phyloP scores from a whole-genome alignment of 2,888 invertebrate genomes.

The Ophonus ardosiacus region DNA sequence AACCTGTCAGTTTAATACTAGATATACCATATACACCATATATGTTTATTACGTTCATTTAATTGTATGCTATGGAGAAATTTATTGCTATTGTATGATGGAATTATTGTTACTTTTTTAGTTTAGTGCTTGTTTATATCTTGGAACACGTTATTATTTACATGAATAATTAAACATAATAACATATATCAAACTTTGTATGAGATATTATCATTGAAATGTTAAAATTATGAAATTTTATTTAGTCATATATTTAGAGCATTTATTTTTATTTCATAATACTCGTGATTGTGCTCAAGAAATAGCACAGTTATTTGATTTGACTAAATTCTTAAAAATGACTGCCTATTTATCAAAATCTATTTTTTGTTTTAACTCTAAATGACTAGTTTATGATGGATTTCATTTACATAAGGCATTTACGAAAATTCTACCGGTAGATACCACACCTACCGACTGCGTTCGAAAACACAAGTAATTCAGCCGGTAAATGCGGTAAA shows the following conservation, averaged over 20 bases:
- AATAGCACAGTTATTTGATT: no score
- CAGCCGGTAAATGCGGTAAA: no score
- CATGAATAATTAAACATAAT: constrained; percentile 10
- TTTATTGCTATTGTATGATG: constrained; percentile 20
- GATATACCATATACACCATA: neutral
- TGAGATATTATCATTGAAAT: neutral
- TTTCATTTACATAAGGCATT: no score
- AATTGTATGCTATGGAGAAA: constrained; percentile 14
- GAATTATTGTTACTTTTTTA: constrained; percentile 32
- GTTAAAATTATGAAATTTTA: constrained; percentile 29
- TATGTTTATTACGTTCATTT: neutral
- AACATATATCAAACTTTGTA: constrained; percentile 14
- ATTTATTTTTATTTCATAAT: constrained; percentile 4
- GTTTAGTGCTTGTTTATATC: constrained; percentile 10
- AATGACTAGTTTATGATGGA: no score
- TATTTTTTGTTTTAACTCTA: no score
- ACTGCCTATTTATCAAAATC: no score
- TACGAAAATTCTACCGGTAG: no score
- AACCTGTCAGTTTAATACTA: neutral
- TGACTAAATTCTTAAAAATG: neutral
- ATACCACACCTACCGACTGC: no score
- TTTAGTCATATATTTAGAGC: neutral
- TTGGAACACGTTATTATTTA: constrained; percentile 11
- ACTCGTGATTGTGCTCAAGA: neutral
- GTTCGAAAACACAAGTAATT: no score